These are phyloP conservation scores for Andinoacara biseriatus DNA, from an alignment of 2,113 vertebrate genomes.

Conservation along the genomic window DNA sequence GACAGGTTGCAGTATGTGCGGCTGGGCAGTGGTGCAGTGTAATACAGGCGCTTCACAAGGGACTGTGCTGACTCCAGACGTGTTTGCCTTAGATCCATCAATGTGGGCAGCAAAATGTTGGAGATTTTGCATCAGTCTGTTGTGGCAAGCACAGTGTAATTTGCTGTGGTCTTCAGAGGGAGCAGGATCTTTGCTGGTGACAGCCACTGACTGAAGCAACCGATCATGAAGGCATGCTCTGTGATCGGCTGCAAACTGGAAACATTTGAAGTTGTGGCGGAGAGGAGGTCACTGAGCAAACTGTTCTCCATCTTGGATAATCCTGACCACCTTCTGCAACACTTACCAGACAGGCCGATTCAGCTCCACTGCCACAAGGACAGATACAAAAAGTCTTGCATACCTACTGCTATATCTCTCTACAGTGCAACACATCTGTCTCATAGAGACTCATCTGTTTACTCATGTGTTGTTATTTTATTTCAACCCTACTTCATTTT, in stretches of 20 bases:
- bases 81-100: no score
- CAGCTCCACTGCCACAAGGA: neutral
- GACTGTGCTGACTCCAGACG: neutral
- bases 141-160: no score
- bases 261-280: neutral
- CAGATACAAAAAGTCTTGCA: neutral
- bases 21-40: neutral
- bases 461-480: no score
- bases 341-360: neutral
- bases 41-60: neutral
- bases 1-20: neutral
- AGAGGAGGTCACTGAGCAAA: neutral
- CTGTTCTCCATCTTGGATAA: neutral
- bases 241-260: neutral
- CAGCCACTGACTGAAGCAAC: neutral
- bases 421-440: no score
- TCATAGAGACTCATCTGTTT: no score
- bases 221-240: neutral
- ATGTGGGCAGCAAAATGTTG: no score
- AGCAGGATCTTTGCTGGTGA: no score
- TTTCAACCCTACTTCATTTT: no score
- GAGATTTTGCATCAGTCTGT: no score
- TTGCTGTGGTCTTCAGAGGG: no score
- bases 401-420: no score
- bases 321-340: no score